Base-by-base conservation (phyloP, 1,140 invertebrate genomes). In the Onthophagus taurus region DNA sequence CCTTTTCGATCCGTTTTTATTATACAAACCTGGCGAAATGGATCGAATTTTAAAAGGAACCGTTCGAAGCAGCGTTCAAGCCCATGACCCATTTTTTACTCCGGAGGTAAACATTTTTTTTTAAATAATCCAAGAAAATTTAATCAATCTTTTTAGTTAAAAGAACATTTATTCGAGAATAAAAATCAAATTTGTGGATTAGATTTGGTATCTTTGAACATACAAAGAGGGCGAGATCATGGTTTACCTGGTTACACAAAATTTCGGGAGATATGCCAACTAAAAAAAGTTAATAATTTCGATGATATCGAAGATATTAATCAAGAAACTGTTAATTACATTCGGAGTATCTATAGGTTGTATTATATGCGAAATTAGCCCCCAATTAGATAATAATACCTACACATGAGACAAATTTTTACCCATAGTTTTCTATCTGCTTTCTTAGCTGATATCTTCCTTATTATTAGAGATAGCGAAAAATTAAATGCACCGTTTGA, bases 201-300 rank as follows among this genome's bases (percentile, higher is more conserved):
- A 2, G 88, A 94, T 69, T 64, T 92, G 48, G 84, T 89, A 0
- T 84, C 88, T 0, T 67, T 91, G 35, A 91, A 92, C 61, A 85
- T 92, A 46, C 85, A 90, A 58, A 72, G 87, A 31, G 91, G 89
- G 0, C 65, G 91, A 17, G 91, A 95, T 69, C 87, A 93, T 62
- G 91, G 90, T 1, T 67, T 94, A 13, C 81, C 87, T 0, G 63
- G 80, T 1, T 96, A 95, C 65, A 74, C 77, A 0, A 68, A 70
- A 7, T 92, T 81, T 76, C 68, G 88, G 16, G 68, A 81, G 50
- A 73, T 80, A 56, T 93, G 89, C 52, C 79, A 79, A 0, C 64
- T 91, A 29, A 70, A 72, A 2, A 67, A 70, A 30, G 80, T 82
- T 0, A 64, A 58, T 9, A 78, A 57, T 11, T 97, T 94, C 65